These are phyloP conservation scores for Pangasius krempfi DNA, from an alignment of 2,797 vertebrate genomes.

Conservation along the genomic window DNA sequence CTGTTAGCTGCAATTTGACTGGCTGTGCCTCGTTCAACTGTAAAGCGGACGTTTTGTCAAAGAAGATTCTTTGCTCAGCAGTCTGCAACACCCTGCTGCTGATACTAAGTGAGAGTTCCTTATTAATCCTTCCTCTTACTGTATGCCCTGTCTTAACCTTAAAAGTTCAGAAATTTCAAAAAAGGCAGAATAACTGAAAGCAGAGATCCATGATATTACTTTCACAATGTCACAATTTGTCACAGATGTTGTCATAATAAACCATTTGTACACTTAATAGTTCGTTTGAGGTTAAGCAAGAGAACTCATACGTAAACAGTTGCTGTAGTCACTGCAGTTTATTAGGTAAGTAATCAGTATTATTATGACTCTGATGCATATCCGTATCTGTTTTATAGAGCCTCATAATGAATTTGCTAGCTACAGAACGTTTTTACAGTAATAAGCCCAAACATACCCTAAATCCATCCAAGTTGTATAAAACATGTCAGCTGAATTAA, in stretches of 20 bases:
- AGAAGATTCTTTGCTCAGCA: slow-evolving; percentile 18
- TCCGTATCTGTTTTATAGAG: not conserved
- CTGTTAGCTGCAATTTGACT: not conserved
- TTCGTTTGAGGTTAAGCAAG: not conserved
- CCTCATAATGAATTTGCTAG: not conserved
- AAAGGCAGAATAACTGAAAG: slow-evolving; percentile 3
- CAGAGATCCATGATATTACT: not conserved
- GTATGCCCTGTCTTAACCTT: not conserved
- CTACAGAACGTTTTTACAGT: not conserved
- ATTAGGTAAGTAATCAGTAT: not conserved
- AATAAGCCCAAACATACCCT: not conserved
- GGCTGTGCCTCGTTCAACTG: not conserved
- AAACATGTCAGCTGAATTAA: not conserved
- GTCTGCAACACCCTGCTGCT: slow-evolving; percentile 15
- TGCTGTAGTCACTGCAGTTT: not conserved
- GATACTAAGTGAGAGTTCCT: slow-evolving; percentile 30
- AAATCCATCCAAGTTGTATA: not conserved
- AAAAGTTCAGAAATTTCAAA: slow-evolving; percentile 25
- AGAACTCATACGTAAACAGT: not conserved
- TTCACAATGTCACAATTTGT: too few species aligned
- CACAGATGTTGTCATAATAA: not conserved
- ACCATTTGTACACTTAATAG: not conserved
- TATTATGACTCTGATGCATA: not conserved
- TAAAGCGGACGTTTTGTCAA: not conserved
- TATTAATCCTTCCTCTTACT: slow-evolving; percentile 36